A percentile compares a stretch with the other conserved stretches of the same genome.
Evolutionary conservation across 2,888 invertebrate genomes (phyloP).

Genomic region (Drosophila monieri): DNA sequence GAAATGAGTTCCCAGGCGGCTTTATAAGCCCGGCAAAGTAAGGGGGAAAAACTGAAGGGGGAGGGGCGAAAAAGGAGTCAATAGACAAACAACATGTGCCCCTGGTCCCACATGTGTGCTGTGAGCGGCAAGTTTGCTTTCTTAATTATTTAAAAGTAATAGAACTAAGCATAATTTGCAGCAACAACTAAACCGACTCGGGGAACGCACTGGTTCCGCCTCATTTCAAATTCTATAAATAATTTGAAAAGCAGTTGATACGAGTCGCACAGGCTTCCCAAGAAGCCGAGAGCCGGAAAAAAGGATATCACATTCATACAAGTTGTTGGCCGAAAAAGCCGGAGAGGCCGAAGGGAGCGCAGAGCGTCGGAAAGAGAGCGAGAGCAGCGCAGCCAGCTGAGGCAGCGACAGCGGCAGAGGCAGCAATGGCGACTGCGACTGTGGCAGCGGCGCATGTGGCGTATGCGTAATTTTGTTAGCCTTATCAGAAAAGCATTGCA

Average conservation of each 20-base stretch:
- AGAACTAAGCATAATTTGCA: slow-evolving; percentile 64
- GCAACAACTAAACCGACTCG: slow-evolving; percentile 25
- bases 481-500: slow-evolving; percentile 50
- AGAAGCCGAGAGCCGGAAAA: slow-evolving; percentile 56
- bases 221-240: slow-evolving; percentile 78
- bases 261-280: slow-evolving; percentile 45
- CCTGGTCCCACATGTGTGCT: slow-evolving; percentile 61
- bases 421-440: not conserved
- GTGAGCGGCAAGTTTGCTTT: slow-evolving; percentile 32
- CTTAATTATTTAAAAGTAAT: slow-evolving; percentile 70
- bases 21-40: slow-evolving; percentile 8
- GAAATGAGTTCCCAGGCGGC: slow-evolving; percentile 48
- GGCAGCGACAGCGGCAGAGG: slow-evolving; percentile 17
- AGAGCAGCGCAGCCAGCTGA: slow-evolving; percentile 8
- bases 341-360: not conserved
- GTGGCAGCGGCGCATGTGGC: slow-evolving; percentile 45
- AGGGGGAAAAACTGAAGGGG: not conserved
- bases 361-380: slow-evolving; percentile 6
- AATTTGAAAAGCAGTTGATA: slow-evolving; percentile 75
- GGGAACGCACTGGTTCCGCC: slow-evolving; percentile 49
- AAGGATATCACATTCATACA: slow-evolving; percentile 75
- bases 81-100: slow-evolving; percentile 37
- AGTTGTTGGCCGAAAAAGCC: slow-evolving; percentile 62
- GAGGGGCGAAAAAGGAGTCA: slow-evolving; percentile 9
- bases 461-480: slow-evolving; percentile 62